Conservation (phyloP, 2,113 vertebrate genomes). For the Furnarius figulus region DNA sequence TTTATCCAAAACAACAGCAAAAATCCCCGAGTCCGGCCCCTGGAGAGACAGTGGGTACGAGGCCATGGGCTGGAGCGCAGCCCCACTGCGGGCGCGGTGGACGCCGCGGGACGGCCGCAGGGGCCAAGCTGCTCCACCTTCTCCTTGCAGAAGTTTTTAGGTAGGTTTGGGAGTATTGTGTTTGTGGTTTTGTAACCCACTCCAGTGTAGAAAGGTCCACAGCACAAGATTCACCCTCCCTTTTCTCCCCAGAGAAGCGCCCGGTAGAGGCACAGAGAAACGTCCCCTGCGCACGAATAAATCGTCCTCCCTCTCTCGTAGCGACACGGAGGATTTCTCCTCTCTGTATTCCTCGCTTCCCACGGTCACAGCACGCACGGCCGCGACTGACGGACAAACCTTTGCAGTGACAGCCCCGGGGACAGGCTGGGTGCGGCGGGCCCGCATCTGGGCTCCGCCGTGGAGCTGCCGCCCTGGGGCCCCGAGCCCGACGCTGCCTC, state of each 20-base stretch:
- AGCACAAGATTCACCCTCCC: background rate
- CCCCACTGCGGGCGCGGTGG: background rate
- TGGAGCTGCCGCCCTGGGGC: background rate
- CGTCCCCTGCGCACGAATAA: background rate
- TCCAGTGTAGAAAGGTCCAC: background rate
- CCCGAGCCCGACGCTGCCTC: fast-evolving
- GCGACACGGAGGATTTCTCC: background rate
- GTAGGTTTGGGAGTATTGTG: fast-evolving
- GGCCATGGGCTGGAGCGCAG: background rate
- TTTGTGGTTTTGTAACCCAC: background rate
- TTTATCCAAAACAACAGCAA: background rate
- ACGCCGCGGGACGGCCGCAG: background rate
- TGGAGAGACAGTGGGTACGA: background rate
- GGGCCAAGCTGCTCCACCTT: background rate
- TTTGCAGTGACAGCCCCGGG: background rate
- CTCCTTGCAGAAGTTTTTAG: background rate
- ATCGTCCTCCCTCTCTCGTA: background rate
- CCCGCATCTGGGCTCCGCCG: background rate
- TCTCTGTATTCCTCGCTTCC: background rate
- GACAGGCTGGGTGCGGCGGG: background rate
- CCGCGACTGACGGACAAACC: background rate
- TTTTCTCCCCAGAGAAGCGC: background rate
- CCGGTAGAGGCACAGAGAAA: background rate
- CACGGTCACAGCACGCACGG: background rate
- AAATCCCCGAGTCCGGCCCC: background rate